Evolutionary conservation across 1,140 invertebrate genomes (phyloP).

Genomic region (Rhagoletis pomonella): DNA sequence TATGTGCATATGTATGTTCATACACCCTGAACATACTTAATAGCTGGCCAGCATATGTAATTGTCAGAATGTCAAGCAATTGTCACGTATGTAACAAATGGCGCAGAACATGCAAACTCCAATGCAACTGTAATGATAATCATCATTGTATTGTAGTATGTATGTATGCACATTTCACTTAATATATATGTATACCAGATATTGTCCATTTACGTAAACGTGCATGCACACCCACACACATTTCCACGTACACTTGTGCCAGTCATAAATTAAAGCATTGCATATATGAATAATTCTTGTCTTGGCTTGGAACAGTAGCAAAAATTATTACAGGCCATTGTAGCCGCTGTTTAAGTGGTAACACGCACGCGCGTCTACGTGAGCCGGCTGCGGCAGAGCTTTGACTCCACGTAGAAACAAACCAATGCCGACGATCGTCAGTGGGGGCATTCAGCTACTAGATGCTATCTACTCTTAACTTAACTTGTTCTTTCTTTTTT

Average conservation of each 20-base stretch:
- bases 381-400: background rate
- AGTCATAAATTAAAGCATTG: background rate
- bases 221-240: background rate
- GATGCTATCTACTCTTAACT: background rate
- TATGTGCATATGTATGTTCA: background rate
- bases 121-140: conserved; percentile 26
- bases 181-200: background rate
- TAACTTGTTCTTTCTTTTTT: background rate
- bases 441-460: background rate
- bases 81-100: conserved; percentile 49
- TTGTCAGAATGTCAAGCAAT: background rate
- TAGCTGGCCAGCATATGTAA: background rate
- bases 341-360: background rate
- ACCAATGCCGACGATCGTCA: background rate
- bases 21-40: background rate
- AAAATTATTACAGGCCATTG: background rate
- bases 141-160: background rate
- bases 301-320: background rate
- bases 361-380: conserved; percentile 6
- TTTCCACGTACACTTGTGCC: background rate
- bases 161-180: background rate
- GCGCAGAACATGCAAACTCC: background rate
- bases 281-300: background rate
- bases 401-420: background rate
- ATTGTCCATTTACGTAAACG: background rate